These are phyloP conservation scores for Hipparchia semele DNA, from an alignment of 2,888 invertebrate genomes.

Conservation along the genomic window DNA sequence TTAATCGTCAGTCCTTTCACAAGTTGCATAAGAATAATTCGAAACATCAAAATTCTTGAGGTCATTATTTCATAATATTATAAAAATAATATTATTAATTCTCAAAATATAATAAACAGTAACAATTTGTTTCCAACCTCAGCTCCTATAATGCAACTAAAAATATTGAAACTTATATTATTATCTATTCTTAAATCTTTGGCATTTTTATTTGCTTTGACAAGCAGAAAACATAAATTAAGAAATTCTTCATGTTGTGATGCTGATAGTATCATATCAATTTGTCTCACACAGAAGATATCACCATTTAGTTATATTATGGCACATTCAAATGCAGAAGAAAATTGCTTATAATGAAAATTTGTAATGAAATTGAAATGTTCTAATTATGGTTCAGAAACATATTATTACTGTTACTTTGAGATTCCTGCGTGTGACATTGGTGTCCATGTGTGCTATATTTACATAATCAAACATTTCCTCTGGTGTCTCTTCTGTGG, in stretches of 20 bases:
- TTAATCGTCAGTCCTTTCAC: constrained; percentile 71
- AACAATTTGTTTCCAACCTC: constrained; percentile 80
- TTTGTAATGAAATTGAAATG: constrained; percentile 22
- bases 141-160: constrained; percentile 57
- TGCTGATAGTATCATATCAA: constrained; percentile 40
- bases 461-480: constrained; percentile 93
- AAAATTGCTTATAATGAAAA: constrained; percentile 13
- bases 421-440: constrained; percentile 66
- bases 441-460: constrained; percentile 59
- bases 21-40: constrained; percentile 67
- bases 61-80: constrained; percentile 64
- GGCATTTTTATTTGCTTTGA: constrained; percentile 70
- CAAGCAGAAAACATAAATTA: constrained; percentile 61
- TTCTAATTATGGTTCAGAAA: constrained; percentile 65
- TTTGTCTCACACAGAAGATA: constrained; percentile 24
- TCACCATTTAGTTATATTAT: constrained; percentile 46
- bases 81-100: constrained; percentile 70
- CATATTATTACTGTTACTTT: constrained; percentile 77
- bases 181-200: constrained; percentile 76
- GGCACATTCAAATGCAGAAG: constrained; percentile 50
- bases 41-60: constrained; percentile 66
- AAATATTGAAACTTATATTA: constrained; percentile 63
- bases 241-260: constrained; percentile 58
- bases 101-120: constrained; percentile 64
- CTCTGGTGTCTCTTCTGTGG: constrained; percentile 97